Base-by-base conservation (phyloP, 2,888 invertebrate species). In the Patella ulyssiponensis region DNA sequence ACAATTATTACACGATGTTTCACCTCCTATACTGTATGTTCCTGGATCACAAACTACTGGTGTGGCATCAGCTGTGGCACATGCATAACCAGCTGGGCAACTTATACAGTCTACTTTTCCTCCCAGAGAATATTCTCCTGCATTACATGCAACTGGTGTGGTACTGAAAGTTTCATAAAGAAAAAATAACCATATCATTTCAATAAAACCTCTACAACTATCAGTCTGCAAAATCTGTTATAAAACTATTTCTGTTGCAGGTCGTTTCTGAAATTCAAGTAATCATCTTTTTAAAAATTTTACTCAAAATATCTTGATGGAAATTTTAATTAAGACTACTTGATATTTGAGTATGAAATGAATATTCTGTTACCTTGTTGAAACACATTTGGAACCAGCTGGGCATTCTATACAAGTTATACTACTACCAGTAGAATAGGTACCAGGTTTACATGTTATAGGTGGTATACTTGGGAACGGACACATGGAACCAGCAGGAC, bases 401-500 rank as follows among this genome's bases (percentile, higher is more conserved):
- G 86, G 81, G 78, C 89, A 89, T 75, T 84, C 81, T 0, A 85
- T 88, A 77, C 91, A 91, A 5, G 81, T 33, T 2, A 81, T 86
- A 5, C 80, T 73, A n/a, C 84, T 85, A 4, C 86, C 88, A 51
- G 76, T 74, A 5, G 90, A 88, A 73, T 87, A 86, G 23, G 84
- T 83, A 1, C 90, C 90, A 15, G 78, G 53, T n/a, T 80, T 77
- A 75, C 91, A 91, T 7, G 75, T 56, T 51, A 88, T 83, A 11
- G 88, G 87, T 14, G 74, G 69, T 12, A 83, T 78, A 70, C 71
- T 79, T 23, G 80, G 84, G 76, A 85, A 83, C 7, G 87, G 86
- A 76, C 89, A 89, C 80, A 84, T 83, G 69, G 74, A 80, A 15
- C 89, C 89, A 11, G 84, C 72, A 3, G 88, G 88, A 81, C 89